Evolutionary conservation across 2,888 invertebrate species (phyloP).

Genomic region (Yponomeuta malinellus): DNA sequence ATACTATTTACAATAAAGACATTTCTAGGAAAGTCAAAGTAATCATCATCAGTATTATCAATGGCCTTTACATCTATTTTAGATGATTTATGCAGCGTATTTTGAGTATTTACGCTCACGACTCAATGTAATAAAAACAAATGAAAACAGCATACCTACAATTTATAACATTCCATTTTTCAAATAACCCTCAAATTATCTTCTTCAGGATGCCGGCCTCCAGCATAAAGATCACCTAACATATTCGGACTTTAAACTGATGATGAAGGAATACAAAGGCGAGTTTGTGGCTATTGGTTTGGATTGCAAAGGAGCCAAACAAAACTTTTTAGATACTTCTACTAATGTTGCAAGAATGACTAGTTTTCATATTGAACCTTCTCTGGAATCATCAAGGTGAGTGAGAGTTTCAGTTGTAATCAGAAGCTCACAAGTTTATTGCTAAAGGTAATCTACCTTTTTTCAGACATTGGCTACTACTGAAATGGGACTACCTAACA

Average conservation of each 20-base stretch:
- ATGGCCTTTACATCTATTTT: too few species aligned
- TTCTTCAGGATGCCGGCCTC: constrained; percentile 86
- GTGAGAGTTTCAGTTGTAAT: neutral
- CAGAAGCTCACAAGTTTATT: neutral
- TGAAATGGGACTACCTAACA: constrained; percentile 90
- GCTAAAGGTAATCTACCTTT: constrained; percentile 13
- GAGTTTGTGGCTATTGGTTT: constrained; percentile 96
- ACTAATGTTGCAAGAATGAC: constrained; percentile 97
- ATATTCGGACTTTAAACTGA: constrained; percentile 93
- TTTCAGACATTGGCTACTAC: constrained; percentile 79
- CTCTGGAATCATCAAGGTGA: constrained; percentile 79
- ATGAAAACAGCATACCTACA: too few species aligned
- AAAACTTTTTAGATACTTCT: constrained; percentile 95
- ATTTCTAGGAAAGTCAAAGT: too few species aligned
- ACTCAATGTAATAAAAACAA: too few species aligned
- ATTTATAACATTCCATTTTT: too few species aligned
- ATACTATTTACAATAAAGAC: too few species aligned
- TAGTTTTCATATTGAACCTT: constrained; percentile 92
- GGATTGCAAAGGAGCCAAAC: constrained; percentile 96
- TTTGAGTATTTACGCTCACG: too few species aligned
- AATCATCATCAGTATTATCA: too few species aligned
- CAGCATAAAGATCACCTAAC: constrained; percentile 93
- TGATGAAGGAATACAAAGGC: constrained; percentile 98
- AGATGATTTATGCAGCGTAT: too few species aligned
- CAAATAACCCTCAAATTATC: too few species aligned